Evolutionary conservation across 2,888 invertebrate genomes (phyloP).

Genomic region (Bombyx huttoni): DNA sequence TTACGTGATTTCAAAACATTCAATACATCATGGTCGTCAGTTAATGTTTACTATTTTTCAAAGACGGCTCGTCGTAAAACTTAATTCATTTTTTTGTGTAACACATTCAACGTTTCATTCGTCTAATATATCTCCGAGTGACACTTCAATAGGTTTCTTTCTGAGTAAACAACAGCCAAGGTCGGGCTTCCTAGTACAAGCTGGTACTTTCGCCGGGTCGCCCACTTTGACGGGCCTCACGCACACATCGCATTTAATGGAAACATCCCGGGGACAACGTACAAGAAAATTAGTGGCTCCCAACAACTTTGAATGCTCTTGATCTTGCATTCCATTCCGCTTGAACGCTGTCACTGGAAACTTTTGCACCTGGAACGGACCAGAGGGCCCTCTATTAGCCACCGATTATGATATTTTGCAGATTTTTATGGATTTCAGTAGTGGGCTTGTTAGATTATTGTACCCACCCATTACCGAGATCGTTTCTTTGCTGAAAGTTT

Average conservation of each 20-base stretch:
- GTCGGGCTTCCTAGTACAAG: slow-evolving; percentile 14
- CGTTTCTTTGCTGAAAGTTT: slow-evolving; percentile 27
- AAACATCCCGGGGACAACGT: slow-evolving; percentile 45
- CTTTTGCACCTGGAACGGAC: slow-evolving; percentile 55
- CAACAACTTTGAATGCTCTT: slow-evolving; percentile 48
- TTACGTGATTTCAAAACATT: slow-evolving; percentile 19
- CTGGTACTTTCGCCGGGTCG: slow-evolving; percentile 46
- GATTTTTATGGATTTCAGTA: too few species aligned
- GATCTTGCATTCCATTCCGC: slow-evolving; percentile 64
- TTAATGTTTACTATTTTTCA: slow-evolving; percentile 13
- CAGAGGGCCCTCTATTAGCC: slow-evolving; percentile 35
- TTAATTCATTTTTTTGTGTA: slow-evolving; percentile 5
- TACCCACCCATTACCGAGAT: not conserved
- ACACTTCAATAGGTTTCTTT: slow-evolving; percentile 45
- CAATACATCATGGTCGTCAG: slow-evolving; percentile 14
- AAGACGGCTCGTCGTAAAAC: slow-evolving; percentile 5
- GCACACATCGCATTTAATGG: slow-evolving; percentile 38
- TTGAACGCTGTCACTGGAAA: slow-evolving; percentile 58
- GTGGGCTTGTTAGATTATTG: not conserved
- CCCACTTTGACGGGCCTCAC: slow-evolving; percentile 25
- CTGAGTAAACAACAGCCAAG: slow-evolving; percentile 22
- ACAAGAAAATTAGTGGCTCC: slow-evolving; percentile 50
- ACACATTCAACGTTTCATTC: slow-evolving; percentile 18
- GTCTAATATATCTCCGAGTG: slow-evolving; percentile 42
- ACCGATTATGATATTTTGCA: not conserved